Conservation (phyloP, 2,113 vertebrate species). For the Oryzias woworae region DNA sequence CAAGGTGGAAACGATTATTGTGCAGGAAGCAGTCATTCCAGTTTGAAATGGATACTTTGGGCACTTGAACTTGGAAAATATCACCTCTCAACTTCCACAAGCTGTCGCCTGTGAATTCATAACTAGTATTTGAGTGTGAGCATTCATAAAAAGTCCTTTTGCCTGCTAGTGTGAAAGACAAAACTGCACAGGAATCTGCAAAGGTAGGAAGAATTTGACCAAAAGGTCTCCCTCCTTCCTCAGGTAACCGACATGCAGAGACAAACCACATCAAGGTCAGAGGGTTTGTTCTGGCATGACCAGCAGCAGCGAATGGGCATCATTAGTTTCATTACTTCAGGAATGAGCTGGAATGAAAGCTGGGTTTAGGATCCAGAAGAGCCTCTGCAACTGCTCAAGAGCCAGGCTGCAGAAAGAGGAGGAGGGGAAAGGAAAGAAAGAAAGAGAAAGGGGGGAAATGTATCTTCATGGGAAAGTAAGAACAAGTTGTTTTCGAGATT, state of each 20-base stretch:
- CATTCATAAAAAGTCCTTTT: too few relatives aligned
- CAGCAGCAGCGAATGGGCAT: slow-evolving; percentile 46
- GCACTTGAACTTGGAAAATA: slow-evolving; percentile 40
- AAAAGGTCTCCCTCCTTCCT: too few relatives aligned
- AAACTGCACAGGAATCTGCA: too few relatives aligned
- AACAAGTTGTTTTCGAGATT: not conserved
- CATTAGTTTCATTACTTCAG: slow-evolving; percentile 58
- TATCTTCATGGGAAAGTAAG: slow-evolving; percentile 7
- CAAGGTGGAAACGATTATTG: slow-evolving; percentile 61
- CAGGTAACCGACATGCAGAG: too few relatives aligned
- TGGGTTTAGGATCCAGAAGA: slow-evolving; percentile 44
- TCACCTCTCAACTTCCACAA: slow-evolving; percentile 15
- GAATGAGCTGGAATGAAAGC: slow-evolving; percentile 49
- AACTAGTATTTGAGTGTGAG: too few relatives aligned
- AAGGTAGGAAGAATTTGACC: too few relatives aligned
- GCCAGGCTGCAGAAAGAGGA: not conserved
- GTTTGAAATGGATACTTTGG: slow-evolving; percentile 65
- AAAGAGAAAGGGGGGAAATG: slow-evolving; percentile 4
- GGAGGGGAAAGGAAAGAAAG: not conserved
- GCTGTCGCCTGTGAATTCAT: not conserved
- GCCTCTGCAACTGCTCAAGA: slow-evolving; percentile 30
- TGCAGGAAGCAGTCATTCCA: slow-evolving; percentile 58
- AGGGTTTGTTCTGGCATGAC: slow-evolving; percentile 60
- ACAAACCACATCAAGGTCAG: slow-evolving; percentile 49
- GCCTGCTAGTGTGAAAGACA: too few relatives aligned